phyloP scores from a whole-genome alignment of 2,113 vertebrate species.

The Misgurnus anguillicaudatus region DNA sequence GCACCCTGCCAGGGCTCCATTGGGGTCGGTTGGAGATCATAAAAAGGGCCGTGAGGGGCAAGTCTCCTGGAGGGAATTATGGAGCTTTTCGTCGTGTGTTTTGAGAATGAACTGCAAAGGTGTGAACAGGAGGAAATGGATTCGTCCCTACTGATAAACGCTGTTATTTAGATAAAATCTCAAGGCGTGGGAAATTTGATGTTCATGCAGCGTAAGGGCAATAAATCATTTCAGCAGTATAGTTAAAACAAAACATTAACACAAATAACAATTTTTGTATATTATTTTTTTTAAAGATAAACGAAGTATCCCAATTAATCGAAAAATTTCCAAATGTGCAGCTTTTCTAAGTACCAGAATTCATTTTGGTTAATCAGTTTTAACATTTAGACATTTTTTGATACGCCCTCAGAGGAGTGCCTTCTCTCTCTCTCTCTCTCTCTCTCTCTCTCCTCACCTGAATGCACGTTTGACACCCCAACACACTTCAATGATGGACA shows the following conservation, averaged over 20 bases:
- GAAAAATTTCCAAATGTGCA: too few relatives aligned
- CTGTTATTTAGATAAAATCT: conserved; percentile 14
- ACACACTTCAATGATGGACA: conserved; percentile 44
- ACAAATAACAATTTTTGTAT: neutral
- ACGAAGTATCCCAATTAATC: too few relatives aligned
- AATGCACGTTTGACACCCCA: conserved; percentile 28
- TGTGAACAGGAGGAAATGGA: conserved; percentile 44
- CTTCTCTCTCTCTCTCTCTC: neutral
- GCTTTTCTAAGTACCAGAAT: neutral
- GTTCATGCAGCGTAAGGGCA: conserved; percentile 1
- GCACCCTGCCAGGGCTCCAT: conserved; percentile 58
- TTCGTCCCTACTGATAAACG: conserved; percentile 26
- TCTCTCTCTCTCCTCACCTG: conserved; percentile 17
- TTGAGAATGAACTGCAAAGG: conserved; percentile 6
- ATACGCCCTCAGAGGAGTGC: neutral
- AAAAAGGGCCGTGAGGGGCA: conserved; percentile 61
- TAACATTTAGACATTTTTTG: neutral
- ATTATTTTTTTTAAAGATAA: too few relatives aligned
- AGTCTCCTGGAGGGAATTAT: conserved; percentile 57
- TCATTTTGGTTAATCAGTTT: conserved; percentile 4
- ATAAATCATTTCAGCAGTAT: conserved; percentile 5
- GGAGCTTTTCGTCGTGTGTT: conserved; percentile 44
- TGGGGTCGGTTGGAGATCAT: conserved; percentile 66
- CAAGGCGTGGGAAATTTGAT: conserved; percentile 18
- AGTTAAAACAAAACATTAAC: neutral